Base-by-base conservation (phyloP, 2,797 vertebrate genomes). In the Loriculus beryllinus region DNA sequence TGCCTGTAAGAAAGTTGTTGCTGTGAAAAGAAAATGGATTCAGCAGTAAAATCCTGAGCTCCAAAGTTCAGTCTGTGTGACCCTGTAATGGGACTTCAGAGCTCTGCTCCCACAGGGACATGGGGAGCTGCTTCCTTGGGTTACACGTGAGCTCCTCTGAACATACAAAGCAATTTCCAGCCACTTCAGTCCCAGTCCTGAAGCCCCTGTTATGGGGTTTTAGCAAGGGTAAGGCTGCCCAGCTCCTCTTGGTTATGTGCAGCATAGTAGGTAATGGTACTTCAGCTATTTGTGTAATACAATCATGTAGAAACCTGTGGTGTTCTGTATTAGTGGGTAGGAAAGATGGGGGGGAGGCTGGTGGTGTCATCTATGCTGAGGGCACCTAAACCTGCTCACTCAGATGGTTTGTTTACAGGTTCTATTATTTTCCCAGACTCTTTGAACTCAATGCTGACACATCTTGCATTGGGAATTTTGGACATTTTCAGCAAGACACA, bases 311-410 rank as follows among this genome's bases (percentile, higher is more conserved):
- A n/a, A 22, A 19, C 47, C 31, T 7, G 3, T 8, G 42, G 49
- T 1, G 0, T 7, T 39, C 20, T 35, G 26, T 5, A 2, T 15
- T 15, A 16, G 39, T 1, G 14, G 7, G 12, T 10, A 9, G 29
- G 51, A 22, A 39, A 40, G 57, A 10, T 6, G 67, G 77, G 40
- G 35, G 22, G 71, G 65, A 19, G 40, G 25, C 57, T 84, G 77
- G 15, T 43, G 65, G 35, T 39, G 64, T 28, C 51, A 16, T 23
- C 82, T 60, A 1, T 39, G 62, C 76, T 82, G 60, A 13, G 65
- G 33, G 5, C n/a, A n/a, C 74, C 57, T 57, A 26, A 60, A 68
- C 31, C 57, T 75, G 28, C 74, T 64, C 14, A 10, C 31, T 63
- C 62, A 28, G 35, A 4, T 16, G 39, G 43, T 78, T 62, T n/a